Evolutionary conservation across 2,113 vertebrate genomes (phyloP).

Genomic region (Hiodon alosoides): DNA sequence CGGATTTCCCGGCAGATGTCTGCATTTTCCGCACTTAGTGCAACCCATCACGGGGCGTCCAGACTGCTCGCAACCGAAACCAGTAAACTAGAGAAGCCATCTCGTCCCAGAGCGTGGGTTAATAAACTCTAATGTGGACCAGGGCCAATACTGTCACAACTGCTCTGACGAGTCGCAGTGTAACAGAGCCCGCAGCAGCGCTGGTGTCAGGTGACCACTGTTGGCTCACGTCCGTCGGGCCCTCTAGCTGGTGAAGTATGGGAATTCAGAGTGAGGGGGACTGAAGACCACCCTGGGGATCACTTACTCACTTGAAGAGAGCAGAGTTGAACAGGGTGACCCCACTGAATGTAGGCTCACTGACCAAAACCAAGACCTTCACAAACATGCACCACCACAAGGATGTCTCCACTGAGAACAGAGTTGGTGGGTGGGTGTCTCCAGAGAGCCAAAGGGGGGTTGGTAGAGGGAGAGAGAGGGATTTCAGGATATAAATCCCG

Average conservation of each 20-base stretch:
- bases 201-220: neutral
- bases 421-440: slow-evolving; percentile 19
- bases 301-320: slow-evolving; percentile 58
- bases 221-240: neutral
- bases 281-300: slow-evolving; percentile 48
- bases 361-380: slow-evolving; percentile 48
- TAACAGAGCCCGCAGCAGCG: neutral
- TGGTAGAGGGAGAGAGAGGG: slow-evolving; percentile 27
- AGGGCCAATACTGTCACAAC: no score
- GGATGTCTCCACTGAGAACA: slow-evolving; percentile 49
- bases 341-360: slow-evolving; percentile 54
- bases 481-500: neutral
- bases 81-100: no score
- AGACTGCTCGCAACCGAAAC: no score
- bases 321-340: slow-evolving; percentile 55
- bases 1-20: no score
- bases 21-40: no score
- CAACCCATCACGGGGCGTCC: no score
- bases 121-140: no score
- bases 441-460: neutral
- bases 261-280: slow-evolving; percentile 5
- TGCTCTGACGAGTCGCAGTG: no score
- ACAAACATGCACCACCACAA: slow-evolving; percentile 41
- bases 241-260: neutral
- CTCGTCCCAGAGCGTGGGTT: no score